Conservation (phyloP, 2,797 vertebrate species). For the Chromobotia macracanthus region DNA sequence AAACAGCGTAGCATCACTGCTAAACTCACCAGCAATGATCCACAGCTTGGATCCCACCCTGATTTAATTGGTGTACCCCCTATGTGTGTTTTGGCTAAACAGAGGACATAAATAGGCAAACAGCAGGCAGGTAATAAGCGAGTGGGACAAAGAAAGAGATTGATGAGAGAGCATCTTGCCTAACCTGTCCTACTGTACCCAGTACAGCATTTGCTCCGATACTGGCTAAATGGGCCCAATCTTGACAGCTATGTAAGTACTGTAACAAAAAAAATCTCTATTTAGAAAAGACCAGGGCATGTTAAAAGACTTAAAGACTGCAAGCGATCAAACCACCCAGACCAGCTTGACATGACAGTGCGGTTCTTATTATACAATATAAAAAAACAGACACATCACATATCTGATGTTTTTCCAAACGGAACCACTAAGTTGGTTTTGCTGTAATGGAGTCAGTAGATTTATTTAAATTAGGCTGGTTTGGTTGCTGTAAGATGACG, state of each 20-base stretch:
- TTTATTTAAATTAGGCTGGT: constrained; percentile 59
- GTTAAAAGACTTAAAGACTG: constrained; percentile 33
- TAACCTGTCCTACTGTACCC: constrained; percentile 59
- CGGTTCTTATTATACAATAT: neutral
- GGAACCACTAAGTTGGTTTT: neutral
- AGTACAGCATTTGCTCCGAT: no score
- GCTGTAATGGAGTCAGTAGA: neutral
- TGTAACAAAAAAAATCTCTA: constrained; percentile 37
- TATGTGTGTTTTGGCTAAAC: constrained; percentile 76
- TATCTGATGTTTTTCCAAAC: neutral
- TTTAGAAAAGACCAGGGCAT: neutral
- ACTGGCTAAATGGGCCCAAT: constrained; percentile 73
- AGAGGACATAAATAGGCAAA: constrained; percentile 80
- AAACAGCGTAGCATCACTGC: constrained; percentile 50
- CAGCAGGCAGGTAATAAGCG: constrained; percentile 77
- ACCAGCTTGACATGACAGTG: neutral
- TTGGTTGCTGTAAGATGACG: constrained; percentile 73
- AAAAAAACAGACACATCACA: neutral
- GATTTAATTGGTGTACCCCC: constrained; percentile 76
- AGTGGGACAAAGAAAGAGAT: constrained; percentile 69
- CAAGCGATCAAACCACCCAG: neutral
- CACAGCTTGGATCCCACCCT: constrained; percentile 52
- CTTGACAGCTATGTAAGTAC: constrained; percentile 77
- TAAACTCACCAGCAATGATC: constrained; percentile 46
- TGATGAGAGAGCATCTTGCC: constrained; percentile 65